Evolutionary conservation across 1,140 invertebrate species (phyloP), one percentile per base, ranked within the genome.

Genomic region (Orchestia grillus): DNA sequence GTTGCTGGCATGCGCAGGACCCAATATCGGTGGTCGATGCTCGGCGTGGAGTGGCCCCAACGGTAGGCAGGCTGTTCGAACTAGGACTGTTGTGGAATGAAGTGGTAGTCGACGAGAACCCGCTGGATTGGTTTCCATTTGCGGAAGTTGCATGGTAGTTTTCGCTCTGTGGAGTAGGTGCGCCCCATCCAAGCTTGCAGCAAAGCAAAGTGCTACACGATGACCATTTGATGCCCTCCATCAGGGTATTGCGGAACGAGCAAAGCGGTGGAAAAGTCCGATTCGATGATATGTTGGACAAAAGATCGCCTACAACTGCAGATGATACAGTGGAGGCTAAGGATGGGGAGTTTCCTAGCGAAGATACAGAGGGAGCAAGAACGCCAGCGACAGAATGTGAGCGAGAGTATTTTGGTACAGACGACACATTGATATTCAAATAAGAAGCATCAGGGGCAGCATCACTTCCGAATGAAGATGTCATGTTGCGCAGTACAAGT

Each of bases 81-180:
- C 88, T 91, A 44, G 88, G 88, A 36, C 88, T 91, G 41, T 15
- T 91, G 44, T 91, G 88, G 44, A 91, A 91, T 28, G 88, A 91
- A 3, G 88, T 91, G 88, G 88, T 91, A 42, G 88, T 91, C 41
- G 88, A 42, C 28, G 88, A 41, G 28, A 91, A 91, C 4, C 19
- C 88, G 44, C 3, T 91, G 41, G 23, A 8, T 43, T 42, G 41
- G 19, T 41, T 42, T 42, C 4, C 87, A 42, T 42, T 53, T 53
- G 28, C 62, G 11, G 62, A 77, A 77, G 62, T 77, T 15, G 62
- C 62, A 36, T 77, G 62, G 28, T 77, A 77, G 28, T 77, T 77
- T 77, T 77, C 62, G 62, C 62, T 77, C 28, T 77, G 62, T 77
- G 62, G 62, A 77, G 62, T 77, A 23, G 62, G 15, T 77, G 62